Evolutionary conservation across 2,113 vertebrate species (phyloP).

Genomic region (Litocranius walleri): DNA sequence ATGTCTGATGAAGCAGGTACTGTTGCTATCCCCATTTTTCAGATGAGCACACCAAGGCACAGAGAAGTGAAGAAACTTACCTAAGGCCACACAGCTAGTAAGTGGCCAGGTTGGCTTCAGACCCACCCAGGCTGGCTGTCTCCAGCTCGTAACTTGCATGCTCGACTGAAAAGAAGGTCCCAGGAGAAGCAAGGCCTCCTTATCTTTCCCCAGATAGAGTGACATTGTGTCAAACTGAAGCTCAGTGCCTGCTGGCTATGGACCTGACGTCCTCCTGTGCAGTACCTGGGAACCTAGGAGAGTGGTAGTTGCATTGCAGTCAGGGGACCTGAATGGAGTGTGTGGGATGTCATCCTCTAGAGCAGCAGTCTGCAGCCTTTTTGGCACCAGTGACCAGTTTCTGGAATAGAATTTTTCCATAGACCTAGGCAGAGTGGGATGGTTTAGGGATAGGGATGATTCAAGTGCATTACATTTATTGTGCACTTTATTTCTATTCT

Average conservation of each 20-base stretch:
- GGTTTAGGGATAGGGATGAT: not conserved
- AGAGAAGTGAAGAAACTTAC: not conserved
- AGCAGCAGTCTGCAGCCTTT: not conserved
- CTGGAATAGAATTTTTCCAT: not conserved
- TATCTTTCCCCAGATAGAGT: not conserved
- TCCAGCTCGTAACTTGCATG: not conserved
- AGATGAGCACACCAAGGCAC: not conserved
- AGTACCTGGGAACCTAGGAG: not conserved
- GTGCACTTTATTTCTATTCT: not conserved
- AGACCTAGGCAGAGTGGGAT: not conserved
- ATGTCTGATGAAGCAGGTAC: not conserved
- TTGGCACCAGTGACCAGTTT: not conserved
- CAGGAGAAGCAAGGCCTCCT: not conserved
- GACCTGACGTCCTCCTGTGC: not conserved
- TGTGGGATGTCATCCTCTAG: not conserved
- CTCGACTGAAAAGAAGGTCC: not conserved
- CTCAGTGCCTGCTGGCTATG: not conserved
- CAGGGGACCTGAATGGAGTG: not conserved
- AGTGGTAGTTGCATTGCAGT: fast-evolving
- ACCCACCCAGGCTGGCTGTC: not conserved
- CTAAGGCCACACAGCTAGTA: not conserved
- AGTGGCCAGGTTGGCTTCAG: not conserved
- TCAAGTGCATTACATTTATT: not conserved
- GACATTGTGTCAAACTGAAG: not conserved
- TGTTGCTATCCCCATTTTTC: not conserved